phyloP scores from a whole-genome alignment of 2,888 invertebrate genomes.

The Achlya flavicornis region DNA sequence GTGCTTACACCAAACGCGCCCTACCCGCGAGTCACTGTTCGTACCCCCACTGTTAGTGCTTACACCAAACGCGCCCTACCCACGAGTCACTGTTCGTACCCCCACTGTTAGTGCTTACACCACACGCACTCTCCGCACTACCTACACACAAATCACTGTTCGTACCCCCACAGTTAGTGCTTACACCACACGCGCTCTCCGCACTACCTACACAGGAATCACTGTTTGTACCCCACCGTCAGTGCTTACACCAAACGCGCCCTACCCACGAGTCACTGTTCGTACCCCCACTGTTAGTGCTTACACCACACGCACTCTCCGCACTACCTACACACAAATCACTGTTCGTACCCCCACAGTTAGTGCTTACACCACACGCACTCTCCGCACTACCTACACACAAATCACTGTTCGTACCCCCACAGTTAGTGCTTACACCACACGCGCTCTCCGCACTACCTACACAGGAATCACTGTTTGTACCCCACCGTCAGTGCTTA shows the following conservation, averaged over 20 bases:
- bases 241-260: too few species aligned
- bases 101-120: not conserved
- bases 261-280: not conserved
- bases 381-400: conserved; percentile 62
- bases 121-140: conserved; percentile 74
- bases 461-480: conserved; percentile 12
- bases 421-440: conserved; percentile 47
- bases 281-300: not conserved
- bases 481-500: conserved; percentile 16
- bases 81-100: too few species aligned
- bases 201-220: too few species aligned
- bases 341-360: too few species aligned
- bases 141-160: conserved; percentile 20
- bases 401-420: not conserved
- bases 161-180: conserved; percentile 2
- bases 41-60: not conserved
- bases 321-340: too few species aligned
- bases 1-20: too few species aligned
- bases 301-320: not conserved
- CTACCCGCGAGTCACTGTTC: not conserved
- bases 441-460: conserved; percentile 71
- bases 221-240: too few species aligned
- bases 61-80: not conserved
- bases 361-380: conserved; percentile 52
- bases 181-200: not conserved